Conservation (phyloP, 2,113 vertebrate genomes). For the Odocoileus hemionus region DNA sequence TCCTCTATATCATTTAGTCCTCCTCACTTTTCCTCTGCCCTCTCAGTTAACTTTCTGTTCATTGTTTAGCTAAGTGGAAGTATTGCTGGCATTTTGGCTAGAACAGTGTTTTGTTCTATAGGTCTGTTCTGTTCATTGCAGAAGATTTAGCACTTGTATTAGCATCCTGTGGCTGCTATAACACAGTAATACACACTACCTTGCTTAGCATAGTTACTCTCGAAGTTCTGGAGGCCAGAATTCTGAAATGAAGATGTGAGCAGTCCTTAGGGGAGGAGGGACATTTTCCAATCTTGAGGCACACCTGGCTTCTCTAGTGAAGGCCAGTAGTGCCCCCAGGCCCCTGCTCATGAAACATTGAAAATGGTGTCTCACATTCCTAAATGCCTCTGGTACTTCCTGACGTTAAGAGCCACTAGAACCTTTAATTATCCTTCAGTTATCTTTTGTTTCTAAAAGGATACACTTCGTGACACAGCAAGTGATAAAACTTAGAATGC, state of each 20-base stretch:
- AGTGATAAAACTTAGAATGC: neutral
- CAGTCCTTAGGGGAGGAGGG: neutral
- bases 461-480: neutral
- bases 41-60: neutral
- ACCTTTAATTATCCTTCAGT: constrained; percentile 6
- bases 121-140: neutral
- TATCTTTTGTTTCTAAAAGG: constrained; percentile 28
- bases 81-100: neutral
- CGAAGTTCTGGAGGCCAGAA: neutral
- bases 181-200: neutral
- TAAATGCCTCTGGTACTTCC: neutral
- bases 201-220: neutral
- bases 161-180: neutral
- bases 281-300: neutral
- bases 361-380: neutral
- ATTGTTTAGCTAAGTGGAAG: neutral
- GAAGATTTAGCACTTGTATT: neutral
- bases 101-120: neutral
- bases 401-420: neutral
- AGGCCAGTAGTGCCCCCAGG: neutral
- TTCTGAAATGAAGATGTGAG: neutral
- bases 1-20: neutral
- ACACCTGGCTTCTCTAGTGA: neutral
- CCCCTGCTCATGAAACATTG: neutral
- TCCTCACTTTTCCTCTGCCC: neutral